phyloP scores from a whole-genome alignment of 2,113 vertebrate genomes.

The Nannobrachium achirus region DNA sequence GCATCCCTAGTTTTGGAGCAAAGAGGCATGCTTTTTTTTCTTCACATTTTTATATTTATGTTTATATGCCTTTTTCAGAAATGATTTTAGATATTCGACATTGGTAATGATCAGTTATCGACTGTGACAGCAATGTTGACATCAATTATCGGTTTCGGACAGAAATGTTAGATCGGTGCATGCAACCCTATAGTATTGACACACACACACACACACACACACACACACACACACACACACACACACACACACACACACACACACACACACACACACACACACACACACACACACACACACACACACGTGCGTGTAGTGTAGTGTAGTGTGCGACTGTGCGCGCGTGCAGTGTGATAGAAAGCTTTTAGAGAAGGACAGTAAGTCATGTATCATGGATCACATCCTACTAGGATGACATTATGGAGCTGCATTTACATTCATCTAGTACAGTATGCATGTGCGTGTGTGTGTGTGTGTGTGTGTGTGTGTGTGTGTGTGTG shows the following conservation, averaged over 20 bases:
- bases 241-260: slow-evolving; percentile 5
- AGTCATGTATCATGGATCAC: slow-evolving; percentile 22
- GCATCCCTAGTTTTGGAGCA: too few relatives aligned
- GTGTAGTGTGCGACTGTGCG: slow-evolving; percentile 17
- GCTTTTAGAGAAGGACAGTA: slow-evolving; percentile 33
- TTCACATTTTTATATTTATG: too few relatives aligned
- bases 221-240: neutral
- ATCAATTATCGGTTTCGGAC: too few relatives aligned
- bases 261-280: slow-evolving; percentile 1
- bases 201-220: neutral
- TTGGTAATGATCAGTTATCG: too few relatives aligned
- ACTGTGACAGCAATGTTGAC: too few relatives aligned
- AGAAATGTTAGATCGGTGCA: too few relatives aligned
- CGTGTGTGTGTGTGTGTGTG: neutral
- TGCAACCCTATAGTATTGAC: neutral
- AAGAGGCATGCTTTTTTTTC: too few relatives aligned
- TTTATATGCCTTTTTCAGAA: too few relatives aligned
- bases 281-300: neutral
- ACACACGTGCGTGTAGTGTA: neutral
- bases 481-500: neutral
- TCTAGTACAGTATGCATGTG: slow-evolving; percentile 1
- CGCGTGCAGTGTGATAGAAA: neutral
- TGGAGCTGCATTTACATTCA: neutral
- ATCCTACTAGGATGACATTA: neutral
- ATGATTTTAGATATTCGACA: too few relatives aligned